Base-by-base conservation (phyloP, 1,140 invertebrate species). In the Notospermus geniculatus region DNA sequence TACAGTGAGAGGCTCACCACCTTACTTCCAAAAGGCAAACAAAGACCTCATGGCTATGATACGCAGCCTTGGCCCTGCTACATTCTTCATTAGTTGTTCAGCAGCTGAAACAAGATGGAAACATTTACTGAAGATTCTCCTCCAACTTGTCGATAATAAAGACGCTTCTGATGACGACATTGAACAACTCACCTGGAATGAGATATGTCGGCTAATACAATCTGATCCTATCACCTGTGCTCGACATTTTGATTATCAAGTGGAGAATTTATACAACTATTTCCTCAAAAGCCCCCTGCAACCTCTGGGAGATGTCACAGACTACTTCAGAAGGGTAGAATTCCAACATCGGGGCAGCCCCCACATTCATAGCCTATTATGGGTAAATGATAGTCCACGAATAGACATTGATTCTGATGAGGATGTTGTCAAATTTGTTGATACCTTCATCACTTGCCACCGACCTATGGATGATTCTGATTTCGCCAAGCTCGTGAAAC, bases 291-390 rank as follows among this genome's bases (percentile, higher is more conserved):
- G 41, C 15, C 9, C 39, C 30, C 46, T 56, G 22, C 36, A n/a
- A 23, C 62, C 67, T 4, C 32, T 68, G 29, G 67, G 71, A 22
- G 39, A 67, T 54, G 46, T 72, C 15, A 19, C 9, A 13, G 68
- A 74, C 61, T 68, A 52, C 43, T 71, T 67, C 62, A 73, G 67
- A 58, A 66, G 74, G 43, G 76, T 83, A 50, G 78, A 83, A 63
- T 82, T 79, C 65, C 80, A 83, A 63, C 76, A 82, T 57, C 71
- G 80, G 23, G 81, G 82, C 5, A 77, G 70, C 54, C 80, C 82
- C n/a, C 81, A 83, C 70, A 52, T 80, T 15, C 80, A 83, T 58
- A 71, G 78, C 46, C 59, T 84, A 2, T 36, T 78, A 15, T 83
- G 81, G 80, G 61, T 80, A 2, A 60, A 79, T 64, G 65, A 76